These are phyloP conservation scores for Argyrosomus regius DNA, from an alignment of 2,797 vertebrate species.

Conservation along the genomic window DNA sequence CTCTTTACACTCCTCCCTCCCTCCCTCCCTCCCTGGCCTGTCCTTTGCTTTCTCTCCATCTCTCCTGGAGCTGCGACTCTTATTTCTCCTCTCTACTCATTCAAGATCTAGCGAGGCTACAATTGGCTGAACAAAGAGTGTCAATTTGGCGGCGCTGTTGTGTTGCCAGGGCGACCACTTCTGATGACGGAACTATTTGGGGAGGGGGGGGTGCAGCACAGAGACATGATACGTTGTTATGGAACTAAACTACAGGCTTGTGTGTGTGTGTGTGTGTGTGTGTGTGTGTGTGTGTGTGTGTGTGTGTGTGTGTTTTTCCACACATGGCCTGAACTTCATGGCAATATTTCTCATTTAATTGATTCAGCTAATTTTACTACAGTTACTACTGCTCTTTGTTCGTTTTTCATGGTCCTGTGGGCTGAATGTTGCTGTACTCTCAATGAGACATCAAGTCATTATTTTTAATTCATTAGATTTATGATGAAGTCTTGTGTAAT, in stretches of 20 bases:
- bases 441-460: not conserved
- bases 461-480: not conserved
- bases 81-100: slow-evolving; percentile 34
- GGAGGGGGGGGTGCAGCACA: not conserved
- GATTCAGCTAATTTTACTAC: no score
- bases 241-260: not conserved
- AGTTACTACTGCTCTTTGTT: not conserved
- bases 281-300: no score
- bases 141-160: slow-evolving; percentile 47
- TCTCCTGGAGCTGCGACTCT: slow-evolving; percentile 40
- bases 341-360: no score
- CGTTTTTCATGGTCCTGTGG: not conserved
- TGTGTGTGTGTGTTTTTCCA: not conserved
- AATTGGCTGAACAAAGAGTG: slow-evolving; percentile 45
- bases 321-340: no score
- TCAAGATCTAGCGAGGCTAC: slow-evolving; percentile 20
- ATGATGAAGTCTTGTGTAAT: not conserved
- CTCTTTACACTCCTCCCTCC: slow-evolving; percentile 22
- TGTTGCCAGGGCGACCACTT: slow-evolving; percentile 58
- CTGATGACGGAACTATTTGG: slow-evolving; percentile 40
- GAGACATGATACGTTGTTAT: slow-evolving; percentile 21
- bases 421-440: not conserved
- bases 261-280: not conserved
- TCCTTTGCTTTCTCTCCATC: slow-evolving; percentile 13
- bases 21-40: not conserved